Conservation (phyloP, 2,113 vertebrate species). For the Albula glossodonta region DNA sequence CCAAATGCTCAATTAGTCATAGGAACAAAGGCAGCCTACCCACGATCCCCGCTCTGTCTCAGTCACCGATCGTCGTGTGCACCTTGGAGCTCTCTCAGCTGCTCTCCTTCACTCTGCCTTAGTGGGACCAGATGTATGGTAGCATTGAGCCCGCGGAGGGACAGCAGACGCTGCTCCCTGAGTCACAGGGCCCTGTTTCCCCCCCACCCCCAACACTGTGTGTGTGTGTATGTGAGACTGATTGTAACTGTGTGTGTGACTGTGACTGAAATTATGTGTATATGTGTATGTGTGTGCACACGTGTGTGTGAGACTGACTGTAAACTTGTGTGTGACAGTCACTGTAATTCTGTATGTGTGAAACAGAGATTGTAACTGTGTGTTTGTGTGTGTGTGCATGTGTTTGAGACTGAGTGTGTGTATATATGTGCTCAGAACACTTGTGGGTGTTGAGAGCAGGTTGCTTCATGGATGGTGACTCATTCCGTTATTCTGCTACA, state of each 20-base stretch:
- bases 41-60: not conserved
- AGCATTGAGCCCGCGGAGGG: not conserved
- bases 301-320: too few species aligned
- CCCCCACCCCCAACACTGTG: too few species aligned
- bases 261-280: not conserved
- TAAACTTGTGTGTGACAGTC: not conserved
- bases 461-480: constrained; percentile 33
- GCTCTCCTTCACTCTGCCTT: not conserved
- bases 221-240: too few species aligned
- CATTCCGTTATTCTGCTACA: constrained; percentile 26
- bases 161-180: not conserved
- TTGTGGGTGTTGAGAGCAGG: constrained; percentile 21
- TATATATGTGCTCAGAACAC: not conserved
- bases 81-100: not conserved
- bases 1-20: constrained; percentile 1
- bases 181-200: not conserved
- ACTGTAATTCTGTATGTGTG: constrained; percentile 1
- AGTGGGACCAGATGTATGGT: not conserved
- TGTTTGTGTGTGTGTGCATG: constrained; percentile 8
- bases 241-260: not conserved
- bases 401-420: constrained; percentile 17
- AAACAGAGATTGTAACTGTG: not conserved
- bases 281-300: not conserved
- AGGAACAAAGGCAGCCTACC: constrained; percentile 1
- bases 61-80: not conserved